phyloP scores from a whole-genome alignment of 1,140 invertebrate species.

The Drepana arcuata region DNA sequence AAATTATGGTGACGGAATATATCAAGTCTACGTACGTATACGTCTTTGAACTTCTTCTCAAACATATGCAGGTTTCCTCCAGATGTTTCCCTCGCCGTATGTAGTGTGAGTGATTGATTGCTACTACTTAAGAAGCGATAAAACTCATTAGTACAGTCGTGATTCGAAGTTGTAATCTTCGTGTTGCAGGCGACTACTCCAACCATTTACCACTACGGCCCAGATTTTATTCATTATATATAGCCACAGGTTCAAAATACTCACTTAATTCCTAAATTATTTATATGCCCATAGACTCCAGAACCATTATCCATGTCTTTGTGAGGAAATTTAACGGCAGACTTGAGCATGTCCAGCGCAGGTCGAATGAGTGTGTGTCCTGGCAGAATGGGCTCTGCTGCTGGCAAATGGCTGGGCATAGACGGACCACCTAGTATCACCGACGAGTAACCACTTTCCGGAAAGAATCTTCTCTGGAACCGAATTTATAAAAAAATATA shows the following conservation, averaged over 20 bases:
- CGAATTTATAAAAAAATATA: too few relatives aligned
- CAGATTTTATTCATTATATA: not conserved
- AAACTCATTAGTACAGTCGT: not conserved
- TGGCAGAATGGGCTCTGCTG: conserved; percentile 44
- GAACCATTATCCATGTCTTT: conserved; percentile 32
- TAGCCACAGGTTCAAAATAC: not conserved
- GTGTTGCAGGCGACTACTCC: not conserved
- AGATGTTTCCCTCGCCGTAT: too few relatives aligned
- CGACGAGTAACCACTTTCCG: too few relatives aligned
- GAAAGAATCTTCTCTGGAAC: conserved; percentile 31
- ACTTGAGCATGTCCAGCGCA: conserved; percentile 48
- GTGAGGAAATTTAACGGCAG: conserved; percentile 49
- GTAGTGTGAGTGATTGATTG: too few relatives aligned
- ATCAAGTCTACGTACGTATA: too few relatives aligned
- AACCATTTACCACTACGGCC: not conserved
- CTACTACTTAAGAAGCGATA: conserved; percentile 1
- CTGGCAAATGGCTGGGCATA: conserved; percentile 33
- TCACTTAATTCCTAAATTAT: conserved; percentile 45
- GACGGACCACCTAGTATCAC: conserved; percentile 31
- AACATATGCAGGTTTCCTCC: too few relatives aligned
- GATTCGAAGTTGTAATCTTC: not conserved
- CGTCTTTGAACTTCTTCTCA: too few relatives aligned
- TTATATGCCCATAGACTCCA: conserved; percentile 42
- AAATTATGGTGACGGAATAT: too few relatives aligned
- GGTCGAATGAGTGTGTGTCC: conserved; percentile 51